Base-by-base conservation (phyloP, 2,113 vertebrate species). In the Notothenia coriiceps region DNA sequence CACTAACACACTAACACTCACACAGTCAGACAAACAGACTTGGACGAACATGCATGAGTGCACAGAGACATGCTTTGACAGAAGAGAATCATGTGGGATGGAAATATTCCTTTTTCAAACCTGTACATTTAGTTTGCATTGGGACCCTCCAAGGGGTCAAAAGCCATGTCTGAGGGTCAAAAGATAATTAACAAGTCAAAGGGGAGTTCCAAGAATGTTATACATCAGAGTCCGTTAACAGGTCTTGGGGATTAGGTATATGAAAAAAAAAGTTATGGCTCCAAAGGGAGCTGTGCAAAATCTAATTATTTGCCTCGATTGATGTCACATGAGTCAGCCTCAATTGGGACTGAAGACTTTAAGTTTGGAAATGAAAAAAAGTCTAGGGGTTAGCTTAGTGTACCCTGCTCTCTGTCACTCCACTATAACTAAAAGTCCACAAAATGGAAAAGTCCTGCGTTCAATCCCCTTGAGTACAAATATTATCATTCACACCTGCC, bases 31-130 rank as follows among this genome's bases (percentile, higher is more conserved):
- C 70, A 72, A 18, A 73, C 60, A 73, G 52, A 67, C 10, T 2
- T 6, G 15, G 9, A 54, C 63, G 49, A 49, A 62, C 50, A 74
- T 15, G 43, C 20, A 73, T 44, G 60, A 64, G 12, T 20, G 35
- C 67, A 70, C 61, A 46, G 56, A 74, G 15, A 49, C 13, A 44
- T 10, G 51, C 14, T 67, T 40, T 44, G 14, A 83, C 25, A 77
- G 50, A 59, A 55, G 35, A 40, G 29, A 77, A 9, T 57, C 33
- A 74, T 2, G 47, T 35, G 57, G 57, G 3, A 64, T 2, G 11
- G 11, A 25, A 44, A 51, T 9, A 33, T 44, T 17, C 17, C 29
- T 6, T 33, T 52, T 18, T 52, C 15, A 1, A 56, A 49, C 18
- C n/a, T 29, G 29, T 29, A 29, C 29, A 29, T 4, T 29, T 29